Evolutionary conservation across 2,888 invertebrate genomes (phyloP).

Genomic region (Yponomeuta sedellus): DNA sequence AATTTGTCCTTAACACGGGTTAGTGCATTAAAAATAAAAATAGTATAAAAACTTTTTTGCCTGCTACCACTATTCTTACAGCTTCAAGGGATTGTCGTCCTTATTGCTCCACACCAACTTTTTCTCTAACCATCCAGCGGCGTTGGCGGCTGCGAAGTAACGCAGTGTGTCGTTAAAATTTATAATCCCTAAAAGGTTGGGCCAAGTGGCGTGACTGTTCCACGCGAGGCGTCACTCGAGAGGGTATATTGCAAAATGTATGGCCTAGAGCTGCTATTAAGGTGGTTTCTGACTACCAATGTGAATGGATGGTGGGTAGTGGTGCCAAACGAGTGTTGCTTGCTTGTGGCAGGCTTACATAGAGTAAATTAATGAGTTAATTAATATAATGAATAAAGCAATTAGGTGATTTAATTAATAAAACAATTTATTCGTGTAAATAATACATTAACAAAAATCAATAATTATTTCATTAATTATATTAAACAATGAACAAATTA

Average conservation of each 20-base stretch:
- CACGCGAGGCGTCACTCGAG: constrained; percentile 2
- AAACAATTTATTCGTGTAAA: too few species aligned
- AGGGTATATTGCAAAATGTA: constrained; percentile 8
- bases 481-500: too few species aligned
- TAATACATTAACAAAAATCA: too few species aligned
- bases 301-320: not conserved
- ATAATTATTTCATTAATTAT: too few species aligned
- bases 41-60: too few species aligned
- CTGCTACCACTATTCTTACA: too few species aligned
- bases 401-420: too few species aligned
- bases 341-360: not conserved
- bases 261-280: not conserved
- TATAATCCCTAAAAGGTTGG: constrained; percentile 16
- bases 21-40: too few species aligned
- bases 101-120: not conserved
- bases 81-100: not conserved
- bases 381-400: too few species aligned
- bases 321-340: not conserved
- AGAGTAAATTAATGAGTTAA: not conserved
- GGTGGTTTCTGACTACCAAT: not conserved
- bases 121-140: constrained; percentile 5
- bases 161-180: constrained; percentile 16
- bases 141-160: constrained; percentile 1
- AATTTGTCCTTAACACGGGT: too few species aligned
- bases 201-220: constrained; percentile 14